These are phyloP conservation scores for Colaptes auratus DNA, from an alignment of 2,113 vertebrate species.

Conservation along the genomic window DNA sequence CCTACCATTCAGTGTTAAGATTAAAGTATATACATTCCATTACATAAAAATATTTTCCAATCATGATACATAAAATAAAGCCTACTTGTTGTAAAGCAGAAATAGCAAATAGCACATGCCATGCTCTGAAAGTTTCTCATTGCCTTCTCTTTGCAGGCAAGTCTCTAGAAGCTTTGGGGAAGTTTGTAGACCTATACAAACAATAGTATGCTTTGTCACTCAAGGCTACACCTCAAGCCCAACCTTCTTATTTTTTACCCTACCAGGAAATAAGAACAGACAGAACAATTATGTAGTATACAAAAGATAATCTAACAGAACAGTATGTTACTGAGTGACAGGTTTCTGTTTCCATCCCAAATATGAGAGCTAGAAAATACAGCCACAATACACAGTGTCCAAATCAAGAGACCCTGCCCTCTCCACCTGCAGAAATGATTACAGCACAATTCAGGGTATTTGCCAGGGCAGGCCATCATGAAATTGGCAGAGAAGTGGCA, in stretches of 20 bases:
- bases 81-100: neutral
- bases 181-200: neutral
- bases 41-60: neutral
- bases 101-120: neutral
- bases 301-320: neutral
- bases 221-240: neutral
- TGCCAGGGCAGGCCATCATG: neutral
- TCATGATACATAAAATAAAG: neutral
- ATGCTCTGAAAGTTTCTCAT: neutral
- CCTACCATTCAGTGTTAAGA: neutral
- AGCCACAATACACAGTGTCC: neutral
- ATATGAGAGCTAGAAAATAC: neutral
- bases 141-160: neutral
- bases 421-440: neutral
- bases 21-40: neutral
- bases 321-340: neutral
- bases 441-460: neutral
- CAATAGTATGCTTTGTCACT: neutral
- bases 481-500: conserved; percentile 30
- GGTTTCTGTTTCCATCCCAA: neutral
- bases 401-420: neutral
- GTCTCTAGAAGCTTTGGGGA: neutral
- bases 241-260: neutral
- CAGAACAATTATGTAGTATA: neutral
- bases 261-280: neutral